Conservation (phyloP, 2,888 invertebrate species). For the Philopedon plagiatum region DNA sequence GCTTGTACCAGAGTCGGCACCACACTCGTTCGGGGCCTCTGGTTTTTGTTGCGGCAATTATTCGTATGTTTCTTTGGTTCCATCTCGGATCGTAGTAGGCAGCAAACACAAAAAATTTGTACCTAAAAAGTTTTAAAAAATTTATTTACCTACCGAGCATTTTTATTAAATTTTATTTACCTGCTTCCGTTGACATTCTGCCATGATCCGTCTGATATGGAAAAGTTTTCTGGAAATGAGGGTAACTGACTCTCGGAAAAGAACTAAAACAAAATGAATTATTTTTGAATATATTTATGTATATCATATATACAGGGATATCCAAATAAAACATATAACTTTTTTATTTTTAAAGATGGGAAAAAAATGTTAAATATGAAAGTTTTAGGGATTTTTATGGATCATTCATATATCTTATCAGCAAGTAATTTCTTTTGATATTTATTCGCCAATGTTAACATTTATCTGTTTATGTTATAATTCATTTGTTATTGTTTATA, state of each 20-base stretch:
- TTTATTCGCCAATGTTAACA: too few relatives aligned
- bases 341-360: too few relatives aligned
- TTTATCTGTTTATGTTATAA: too few relatives aligned
- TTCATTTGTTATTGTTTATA: too few relatives aligned
- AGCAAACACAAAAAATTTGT: slow-evolving; percentile 92
- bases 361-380: not conserved
- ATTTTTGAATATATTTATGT: too few relatives aligned
- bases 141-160: too few relatives aligned
- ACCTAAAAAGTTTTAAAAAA: slow-evolving; percentile 70
- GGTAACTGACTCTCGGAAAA: slow-evolving; percentile 70
- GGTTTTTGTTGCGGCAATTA: slow-evolving; percentile 92
- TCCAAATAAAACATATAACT: too few relatives aligned
- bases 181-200: slow-evolving; percentile 82
- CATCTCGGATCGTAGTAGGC: slow-evolving; percentile 88
- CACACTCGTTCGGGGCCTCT: slow-evolving; percentile 85
- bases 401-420: too few relatives aligned
- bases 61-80: slow-evolving; percentile 78
- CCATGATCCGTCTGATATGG: slow-evolving; percentile 84
- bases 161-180: slow-evolving; percentile 68
- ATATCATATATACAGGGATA: too few relatives aligned
- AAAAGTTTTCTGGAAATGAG: slow-evolving; percentile 76
- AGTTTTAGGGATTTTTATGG: too few relatives aligned
- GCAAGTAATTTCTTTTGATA: too few relatives aligned
- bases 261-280: slow-evolving; percentile 53
- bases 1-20: slow-evolving; percentile 83